Evolutionary conservation across 2,888 invertebrate species (phyloP), one percentile per base, ranked within the genome.

Genomic region (Automeris io): DNA sequence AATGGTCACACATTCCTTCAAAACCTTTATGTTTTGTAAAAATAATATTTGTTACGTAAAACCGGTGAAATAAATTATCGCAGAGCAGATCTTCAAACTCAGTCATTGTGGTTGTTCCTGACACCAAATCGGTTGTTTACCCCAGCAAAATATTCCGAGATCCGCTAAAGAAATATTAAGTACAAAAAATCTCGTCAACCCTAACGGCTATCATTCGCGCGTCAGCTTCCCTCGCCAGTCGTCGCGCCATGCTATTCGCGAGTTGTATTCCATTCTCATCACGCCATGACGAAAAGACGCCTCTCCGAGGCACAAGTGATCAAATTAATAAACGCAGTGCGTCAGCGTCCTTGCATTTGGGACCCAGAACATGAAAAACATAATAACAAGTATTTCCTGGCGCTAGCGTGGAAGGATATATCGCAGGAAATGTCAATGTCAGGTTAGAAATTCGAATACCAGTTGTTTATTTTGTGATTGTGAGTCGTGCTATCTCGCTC

Each of bases 351-450:
- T 1, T 65, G 59, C 31, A 33, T 77, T 11, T 76, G 76, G 75
- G 55, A 75, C 39, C 36, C 50, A 2, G 57, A 58, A 0, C 40
- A 65, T 24, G 48, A 57, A 5, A 40, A 52, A 2, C 65, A 73
- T 49, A 64, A 58, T 32, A 63, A 71, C 16, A 60, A 68, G 37
- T 49, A 43, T 16, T 42, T 45, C 12, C 40, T 59, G 13, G 43
- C 56, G 1, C 41, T 42, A 25, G 58, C 72, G 19, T 77, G 76
- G 76, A 47, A 43, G 12, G 57, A 69, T 25, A 61, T 74, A 26
- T 41, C 64, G 2, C 48, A 49, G 1, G 33, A 41, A 29, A 31
- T 72, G 40, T 42, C 61, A 11, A 29, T 64, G 33, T 56, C 63
- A 53, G 70, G 75, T 75, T 40, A 47, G 61, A n/a, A n/a, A n/a